A percentile compares a stretch with the other conserved stretches of the same genome.
Evolutionary conservation across 2,113 vertebrate species (phyloP).

Genomic region (Monopterus albus): DNA sequence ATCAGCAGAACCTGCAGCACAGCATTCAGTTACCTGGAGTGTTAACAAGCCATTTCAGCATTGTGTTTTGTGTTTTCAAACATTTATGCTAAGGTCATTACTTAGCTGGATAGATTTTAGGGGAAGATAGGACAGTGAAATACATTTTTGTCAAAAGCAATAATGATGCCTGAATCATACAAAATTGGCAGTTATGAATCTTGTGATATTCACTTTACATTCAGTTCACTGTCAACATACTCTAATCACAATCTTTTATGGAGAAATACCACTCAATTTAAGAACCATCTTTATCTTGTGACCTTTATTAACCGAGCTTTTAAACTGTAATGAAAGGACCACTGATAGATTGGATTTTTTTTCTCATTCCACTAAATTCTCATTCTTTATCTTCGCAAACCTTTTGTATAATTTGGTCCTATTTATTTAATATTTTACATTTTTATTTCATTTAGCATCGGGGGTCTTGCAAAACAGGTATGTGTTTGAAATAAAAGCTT

Average conservation of each 20-base stretch:
- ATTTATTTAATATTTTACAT: too few species aligned
- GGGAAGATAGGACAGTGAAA: background rate
- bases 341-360: too few species aligned
- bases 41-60: conserved; percentile 55
- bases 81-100: conserved; percentile 23
- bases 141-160: conserved; percentile 9
- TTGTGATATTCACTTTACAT: background rate
- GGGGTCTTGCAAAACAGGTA: background rate
- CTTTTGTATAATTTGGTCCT: too few species aligned
- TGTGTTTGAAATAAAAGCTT: background rate
- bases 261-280: conserved; percentile 53
- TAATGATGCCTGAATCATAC: background rate
- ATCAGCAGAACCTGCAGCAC: conserved; percentile 47
- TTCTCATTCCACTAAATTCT: too few species aligned
- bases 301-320: conserved; percentile 2
- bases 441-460: too few species aligned
- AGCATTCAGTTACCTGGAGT: conserved; percentile 50
- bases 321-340: too few species aligned
- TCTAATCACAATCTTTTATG: conserved; percentile 14
- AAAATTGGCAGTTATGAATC: conserved; percentile 4
- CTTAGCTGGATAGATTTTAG: conserved; percentile 14
- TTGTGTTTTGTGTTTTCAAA: conserved; percentile 45
- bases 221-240: conserved; percentile 14
- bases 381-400: too few species aligned
- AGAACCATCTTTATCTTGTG: background rate